Evolutionary conservation across 2,113 vertebrate species (phyloP).

Genomic region (Urocitellus parryii): DNA sequence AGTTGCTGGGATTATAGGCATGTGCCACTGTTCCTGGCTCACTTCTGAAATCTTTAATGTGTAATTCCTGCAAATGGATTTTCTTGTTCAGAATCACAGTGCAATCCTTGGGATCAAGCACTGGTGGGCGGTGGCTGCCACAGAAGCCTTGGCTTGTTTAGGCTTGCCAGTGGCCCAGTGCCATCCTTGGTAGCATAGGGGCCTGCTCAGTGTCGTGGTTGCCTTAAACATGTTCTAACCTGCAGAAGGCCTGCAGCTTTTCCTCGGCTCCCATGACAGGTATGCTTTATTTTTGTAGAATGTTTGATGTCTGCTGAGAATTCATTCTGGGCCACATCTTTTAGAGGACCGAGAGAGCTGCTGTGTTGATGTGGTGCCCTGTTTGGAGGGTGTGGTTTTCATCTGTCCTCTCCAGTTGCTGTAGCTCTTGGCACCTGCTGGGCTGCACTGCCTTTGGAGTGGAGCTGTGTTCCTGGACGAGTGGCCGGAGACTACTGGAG

Average conservation of each 20-base stretch:
- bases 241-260: background rate
- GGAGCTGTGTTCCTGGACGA: background rate
- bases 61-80: background rate
- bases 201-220: accelerated
- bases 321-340: too few species aligned
- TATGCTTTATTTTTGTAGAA: background rate
- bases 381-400: accelerated
- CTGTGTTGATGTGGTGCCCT: background rate
- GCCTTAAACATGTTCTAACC: background rate
- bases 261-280: background rate
- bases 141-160: background rate
- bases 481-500: background rate
- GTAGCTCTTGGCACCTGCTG: background rate
- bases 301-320: background rate
- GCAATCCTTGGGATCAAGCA: too few species aligned
- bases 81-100: background rate
- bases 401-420: background rate
- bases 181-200: background rate
- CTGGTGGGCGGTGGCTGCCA: accelerated
- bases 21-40: too few species aligned
- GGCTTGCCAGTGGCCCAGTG: background rate
- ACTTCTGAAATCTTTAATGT: background rate
- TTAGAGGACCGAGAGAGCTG: background rate
- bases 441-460: background rate
- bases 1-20: too few species aligned